These are phyloP conservation scores for Nebria ingens DNA, from an alignment of 1,140 invertebrate species.

Conservation along the genomic window DNA sequence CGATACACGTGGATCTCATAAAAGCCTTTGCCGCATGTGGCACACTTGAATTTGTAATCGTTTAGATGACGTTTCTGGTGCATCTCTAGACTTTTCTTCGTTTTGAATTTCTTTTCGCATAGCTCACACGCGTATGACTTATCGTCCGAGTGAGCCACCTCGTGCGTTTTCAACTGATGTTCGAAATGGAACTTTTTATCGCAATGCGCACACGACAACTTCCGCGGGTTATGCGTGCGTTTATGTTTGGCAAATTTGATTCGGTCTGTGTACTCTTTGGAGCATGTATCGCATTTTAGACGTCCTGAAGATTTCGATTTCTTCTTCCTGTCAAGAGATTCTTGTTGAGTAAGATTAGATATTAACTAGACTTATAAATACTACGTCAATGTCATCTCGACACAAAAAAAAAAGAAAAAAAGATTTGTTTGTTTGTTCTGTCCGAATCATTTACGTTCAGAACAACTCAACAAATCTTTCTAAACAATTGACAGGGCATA, in stretches of 20 bases:
- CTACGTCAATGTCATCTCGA: too few species aligned
- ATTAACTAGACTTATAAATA: too few species aligned
- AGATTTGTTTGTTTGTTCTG: too few species aligned
- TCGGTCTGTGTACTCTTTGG: constrained; percentile 17
- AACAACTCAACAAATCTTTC: too few species aligned
- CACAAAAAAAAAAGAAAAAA: too few species aligned
- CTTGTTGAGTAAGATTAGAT: constrained; percentile 15
- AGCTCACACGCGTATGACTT: constrained; percentile 15
- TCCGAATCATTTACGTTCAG: too few species aligned
- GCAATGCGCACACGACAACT: constrained; percentile 38
- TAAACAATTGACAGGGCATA: too few species aligned
- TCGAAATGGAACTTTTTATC: constrained; percentile 46
- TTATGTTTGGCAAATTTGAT: constrained; percentile 38
- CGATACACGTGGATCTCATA: constrained; percentile 29
- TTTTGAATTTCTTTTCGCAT: constrained; percentile 26
- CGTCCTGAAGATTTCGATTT: too few species aligned
- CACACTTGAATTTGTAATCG: constrained; percentile 32
- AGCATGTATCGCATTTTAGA: constrained; percentile 14
- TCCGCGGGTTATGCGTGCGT: constrained; percentile 23
- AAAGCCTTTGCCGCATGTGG: constrained; percentile 32
- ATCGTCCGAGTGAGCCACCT: constrained; percentile 38
- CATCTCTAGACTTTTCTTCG: constrained; percentile 27
- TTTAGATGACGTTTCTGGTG: constrained; percentile 22
- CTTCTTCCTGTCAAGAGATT: constrained; percentile 18
- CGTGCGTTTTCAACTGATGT: constrained; percentile 46